Conservation (phyloP, 2,113 vertebrate genomes). For the Passerina amoena region DNA sequence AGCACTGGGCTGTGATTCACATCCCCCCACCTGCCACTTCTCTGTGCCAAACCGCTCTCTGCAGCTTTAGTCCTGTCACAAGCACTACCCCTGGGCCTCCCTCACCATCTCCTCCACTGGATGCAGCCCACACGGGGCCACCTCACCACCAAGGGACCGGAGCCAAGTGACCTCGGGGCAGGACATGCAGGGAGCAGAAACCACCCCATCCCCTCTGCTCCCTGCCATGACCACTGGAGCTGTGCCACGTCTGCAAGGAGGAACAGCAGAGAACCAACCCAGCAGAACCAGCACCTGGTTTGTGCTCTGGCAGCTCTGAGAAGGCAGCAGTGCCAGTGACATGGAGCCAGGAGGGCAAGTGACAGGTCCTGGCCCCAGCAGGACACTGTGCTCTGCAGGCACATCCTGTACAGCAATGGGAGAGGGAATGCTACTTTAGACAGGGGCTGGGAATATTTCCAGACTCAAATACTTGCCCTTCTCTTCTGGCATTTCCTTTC, state of each 20-base stretch:
- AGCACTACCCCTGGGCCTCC: neutral
- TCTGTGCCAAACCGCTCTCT: rapidly evolving
- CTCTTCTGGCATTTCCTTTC: neutral
- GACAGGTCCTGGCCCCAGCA: rapidly evolving
- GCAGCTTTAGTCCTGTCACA: neutral
- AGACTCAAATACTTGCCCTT: neutral
- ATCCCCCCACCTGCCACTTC: neutral
- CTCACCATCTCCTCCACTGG: rapidly evolving
- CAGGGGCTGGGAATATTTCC: neutral
- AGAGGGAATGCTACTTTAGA: neutral
- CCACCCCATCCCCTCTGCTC: neutral
- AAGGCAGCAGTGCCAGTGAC: neutral
- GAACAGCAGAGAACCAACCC: neutral
- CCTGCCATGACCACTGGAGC: rapidly evolving
- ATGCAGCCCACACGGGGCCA: rapidly evolving
- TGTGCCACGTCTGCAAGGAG: rapidly evolving
- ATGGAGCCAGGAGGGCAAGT: rapidly evolving
- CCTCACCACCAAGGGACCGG: neutral
- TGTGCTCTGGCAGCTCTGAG: neutral
- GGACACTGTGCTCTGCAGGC: neutral
- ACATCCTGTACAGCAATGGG: rapidly evolving
- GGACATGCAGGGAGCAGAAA: neutral
- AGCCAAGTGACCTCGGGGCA: rapidly evolving
- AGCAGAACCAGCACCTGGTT: neutral
- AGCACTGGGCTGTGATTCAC: neutral